A percentile compares a stretch with the other conserved stretches of the same genome.
phyloP scores from a whole-genome alignment of 2,888 invertebrate genomes.

The Melieria crassipennis region DNA sequence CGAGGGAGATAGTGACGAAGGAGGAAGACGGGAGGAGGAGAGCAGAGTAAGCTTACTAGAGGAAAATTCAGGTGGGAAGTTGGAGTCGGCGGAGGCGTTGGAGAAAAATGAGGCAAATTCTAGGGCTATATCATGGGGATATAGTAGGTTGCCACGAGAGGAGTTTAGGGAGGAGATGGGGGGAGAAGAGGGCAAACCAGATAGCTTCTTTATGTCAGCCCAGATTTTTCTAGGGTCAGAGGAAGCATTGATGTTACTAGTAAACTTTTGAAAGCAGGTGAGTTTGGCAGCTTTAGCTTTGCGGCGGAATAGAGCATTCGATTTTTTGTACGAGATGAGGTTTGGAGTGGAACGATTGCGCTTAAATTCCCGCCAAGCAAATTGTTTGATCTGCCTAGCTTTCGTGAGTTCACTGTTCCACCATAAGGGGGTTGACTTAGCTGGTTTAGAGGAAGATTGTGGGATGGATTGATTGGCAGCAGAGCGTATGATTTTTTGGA shows the following conservation, averaged over 20 bases:
- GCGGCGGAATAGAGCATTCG: no score
- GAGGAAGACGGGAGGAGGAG: not conserved
- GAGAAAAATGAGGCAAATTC: not conserved
- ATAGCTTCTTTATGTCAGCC: not conserved
- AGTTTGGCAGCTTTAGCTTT: not conserved
- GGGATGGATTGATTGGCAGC: no score
- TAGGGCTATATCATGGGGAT: conserved; percentile 11
- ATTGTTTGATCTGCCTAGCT: no score
- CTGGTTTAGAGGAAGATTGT: no score
- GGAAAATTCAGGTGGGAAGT: not conserved
- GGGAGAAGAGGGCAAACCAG: not conserved
- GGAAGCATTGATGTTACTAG: conserved; percentile 1
- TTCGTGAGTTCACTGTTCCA: no score
- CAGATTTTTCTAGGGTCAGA: not conserved
- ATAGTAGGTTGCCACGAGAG: conserved; percentile 3
- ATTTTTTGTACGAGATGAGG: no score
- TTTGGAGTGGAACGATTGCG: no score
- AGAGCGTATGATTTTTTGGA: no score
- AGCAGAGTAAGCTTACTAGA: not conserved
- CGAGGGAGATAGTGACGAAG: no score
- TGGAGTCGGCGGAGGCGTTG: not conserved
- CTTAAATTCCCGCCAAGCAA: no score
- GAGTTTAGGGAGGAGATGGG: not conserved
- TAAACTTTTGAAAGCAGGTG: not conserved
- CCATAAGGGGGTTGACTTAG: no score